Percentiles rank a stretch among this genome's conserved stretches.
Evolutionary conservation across 2,113 vertebrate genomes (phyloP).

Genomic region (Origma solitaria): DNA sequence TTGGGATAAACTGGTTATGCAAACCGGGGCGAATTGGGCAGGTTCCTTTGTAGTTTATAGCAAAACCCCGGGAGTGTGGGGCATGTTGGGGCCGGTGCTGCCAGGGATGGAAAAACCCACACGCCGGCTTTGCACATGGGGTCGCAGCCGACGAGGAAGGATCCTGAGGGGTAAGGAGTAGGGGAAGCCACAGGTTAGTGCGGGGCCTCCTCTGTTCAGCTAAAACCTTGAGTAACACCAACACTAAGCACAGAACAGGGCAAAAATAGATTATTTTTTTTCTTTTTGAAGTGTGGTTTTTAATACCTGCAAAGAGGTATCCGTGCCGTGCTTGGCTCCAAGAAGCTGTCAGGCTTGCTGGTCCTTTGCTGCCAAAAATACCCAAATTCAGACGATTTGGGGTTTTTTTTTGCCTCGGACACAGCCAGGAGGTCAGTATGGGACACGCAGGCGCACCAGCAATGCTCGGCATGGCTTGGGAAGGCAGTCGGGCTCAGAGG

Average conservation of each 20-base stretch:
- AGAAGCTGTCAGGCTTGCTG: not conserved
- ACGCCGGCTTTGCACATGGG: not conserved
- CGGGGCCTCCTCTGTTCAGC: not conserved
- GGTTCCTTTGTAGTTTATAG: conserved; percentile 51
- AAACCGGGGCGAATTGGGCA: conserved; percentile 32
- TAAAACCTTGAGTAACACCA: not conserved
- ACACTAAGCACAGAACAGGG: not conserved
- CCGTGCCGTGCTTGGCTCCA: accelerated
- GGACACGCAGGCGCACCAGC: not conserved
- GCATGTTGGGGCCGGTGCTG: conserved; percentile 15
- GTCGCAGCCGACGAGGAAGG: not conserved
- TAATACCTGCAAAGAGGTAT: not conserved
- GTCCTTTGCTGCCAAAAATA: not conserved
- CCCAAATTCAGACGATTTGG: not conserved
- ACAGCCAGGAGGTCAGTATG: accelerated
- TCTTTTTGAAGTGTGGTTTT: not conserved
- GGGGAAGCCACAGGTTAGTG: not conserved
- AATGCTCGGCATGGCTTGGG: not conserved
- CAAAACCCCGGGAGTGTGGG: not conserved
- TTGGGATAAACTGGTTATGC: conserved; percentile 61
- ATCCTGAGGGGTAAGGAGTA: not conserved
- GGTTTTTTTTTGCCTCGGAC: not conserved
- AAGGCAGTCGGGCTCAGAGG: not conserved
- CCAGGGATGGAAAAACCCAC: not conserved
- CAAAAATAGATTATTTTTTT: not conserved